phyloP scores from a whole-genome alignment of 2,113 vertebrate genomes.

The Neotragus moschatus region DNA sequence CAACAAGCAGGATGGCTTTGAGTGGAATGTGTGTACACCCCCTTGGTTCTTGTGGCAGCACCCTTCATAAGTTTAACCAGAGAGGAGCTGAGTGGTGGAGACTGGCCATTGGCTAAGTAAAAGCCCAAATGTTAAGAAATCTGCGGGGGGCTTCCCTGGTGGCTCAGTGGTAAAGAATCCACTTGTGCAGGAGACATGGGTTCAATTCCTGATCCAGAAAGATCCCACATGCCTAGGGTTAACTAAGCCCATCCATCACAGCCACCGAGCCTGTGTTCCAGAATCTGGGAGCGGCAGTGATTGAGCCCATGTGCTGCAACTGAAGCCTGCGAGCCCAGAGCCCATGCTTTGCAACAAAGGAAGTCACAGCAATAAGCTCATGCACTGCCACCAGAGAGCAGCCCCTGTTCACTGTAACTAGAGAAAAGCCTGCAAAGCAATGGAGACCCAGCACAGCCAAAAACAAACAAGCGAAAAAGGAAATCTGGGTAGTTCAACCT shows the following conservation, averaged over 20 bases:
- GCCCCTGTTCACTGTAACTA: not conserved
- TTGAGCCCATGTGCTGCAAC: not conserved
- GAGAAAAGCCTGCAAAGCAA: not conserved
- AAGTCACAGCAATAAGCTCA: not conserved
- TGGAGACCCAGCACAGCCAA: not conserved
- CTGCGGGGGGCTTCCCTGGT: not conserved
- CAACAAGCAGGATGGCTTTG: not conserved
- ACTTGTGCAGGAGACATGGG: not conserved
- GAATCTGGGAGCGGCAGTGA: fast-evolving
- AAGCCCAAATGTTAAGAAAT: not conserved
- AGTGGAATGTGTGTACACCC: fast-evolving
- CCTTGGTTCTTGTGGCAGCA: not conserved
- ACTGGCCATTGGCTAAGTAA: not conserved
- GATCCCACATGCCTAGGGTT: not conserved
- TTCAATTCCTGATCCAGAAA: not conserved
- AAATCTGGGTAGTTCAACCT: not conserved
- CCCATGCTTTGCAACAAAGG: not conserved
- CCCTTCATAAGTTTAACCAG: not conserved
- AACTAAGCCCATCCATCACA: not conserved
- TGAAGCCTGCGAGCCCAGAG: not conserved
- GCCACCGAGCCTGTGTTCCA: not conserved
- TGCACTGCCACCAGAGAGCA: not conserved
- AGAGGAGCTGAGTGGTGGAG: not conserved
- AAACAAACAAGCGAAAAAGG: not conserved
- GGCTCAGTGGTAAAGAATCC: not conserved